phyloP scores from a whole-genome alignment of 2,888 invertebrate species.

The Drosophila tanythrix region DNA sequence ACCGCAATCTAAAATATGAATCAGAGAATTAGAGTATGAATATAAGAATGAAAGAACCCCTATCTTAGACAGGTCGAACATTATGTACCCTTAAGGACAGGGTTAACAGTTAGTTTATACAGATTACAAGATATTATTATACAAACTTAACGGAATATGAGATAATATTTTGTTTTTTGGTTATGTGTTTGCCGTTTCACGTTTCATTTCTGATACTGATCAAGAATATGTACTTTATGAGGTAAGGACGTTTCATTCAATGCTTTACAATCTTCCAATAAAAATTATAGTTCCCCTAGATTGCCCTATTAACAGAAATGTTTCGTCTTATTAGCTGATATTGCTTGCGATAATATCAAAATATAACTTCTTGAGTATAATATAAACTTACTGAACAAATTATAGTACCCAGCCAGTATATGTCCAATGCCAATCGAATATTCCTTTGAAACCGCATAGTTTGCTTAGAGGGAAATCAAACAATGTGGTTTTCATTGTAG shows the following conservation, averaged over 20 bases:
- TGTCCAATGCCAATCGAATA: background rate
- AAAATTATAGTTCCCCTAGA: background rate
- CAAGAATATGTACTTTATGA: background rate
- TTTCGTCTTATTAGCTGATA: background rate
- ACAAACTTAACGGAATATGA: background rate
- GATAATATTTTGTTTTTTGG: background rate
- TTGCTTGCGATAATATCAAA: background rate
- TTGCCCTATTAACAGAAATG: background rate
- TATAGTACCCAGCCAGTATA: background rate
- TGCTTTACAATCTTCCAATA: background rate
- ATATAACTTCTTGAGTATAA: background rate
- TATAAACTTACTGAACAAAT: background rate
- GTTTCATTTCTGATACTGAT: background rate
- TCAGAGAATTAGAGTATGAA: background rate
- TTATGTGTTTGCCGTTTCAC: background rate
- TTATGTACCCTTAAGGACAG: background rate
- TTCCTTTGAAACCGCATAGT: background rate
- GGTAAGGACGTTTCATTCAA: background rate
- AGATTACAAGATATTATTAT: background rate
- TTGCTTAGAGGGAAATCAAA: background rate
- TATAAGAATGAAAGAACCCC: background rate
- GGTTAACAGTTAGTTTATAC: too few relatives aligned
- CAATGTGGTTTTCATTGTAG: background rate
- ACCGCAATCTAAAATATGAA: conserved; percentile 35
- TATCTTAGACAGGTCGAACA: background rate